Evolutionary conservation across 2,797 vertebrate genomes (phyloP).

Genomic region (Graptemys geographica): DNA sequence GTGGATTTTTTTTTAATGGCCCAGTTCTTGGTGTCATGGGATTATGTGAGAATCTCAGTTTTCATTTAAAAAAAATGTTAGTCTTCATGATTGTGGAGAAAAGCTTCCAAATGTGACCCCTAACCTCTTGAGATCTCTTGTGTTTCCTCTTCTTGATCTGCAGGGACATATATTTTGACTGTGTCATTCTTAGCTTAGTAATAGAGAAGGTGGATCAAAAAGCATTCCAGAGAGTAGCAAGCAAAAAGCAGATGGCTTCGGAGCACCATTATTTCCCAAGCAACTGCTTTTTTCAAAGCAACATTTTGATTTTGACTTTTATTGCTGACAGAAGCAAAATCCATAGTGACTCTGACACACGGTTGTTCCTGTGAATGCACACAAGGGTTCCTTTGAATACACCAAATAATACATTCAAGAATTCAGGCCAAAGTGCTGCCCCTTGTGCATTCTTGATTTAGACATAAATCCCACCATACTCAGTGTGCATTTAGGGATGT

Average conservation of each 20-base stretch:
- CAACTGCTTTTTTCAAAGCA: neutral
- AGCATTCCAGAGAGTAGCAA: neutral
- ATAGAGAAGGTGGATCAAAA: neutral
- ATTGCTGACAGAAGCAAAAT: neutral
- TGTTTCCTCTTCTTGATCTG: neutral
- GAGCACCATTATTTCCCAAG: neutral
- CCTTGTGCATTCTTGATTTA: neutral
- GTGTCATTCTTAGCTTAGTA: rapidly evolving
- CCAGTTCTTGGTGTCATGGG: neutral
- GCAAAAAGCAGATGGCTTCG: neutral
- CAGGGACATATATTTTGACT: neutral
- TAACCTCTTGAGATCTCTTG: neutral
- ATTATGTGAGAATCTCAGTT: neutral
- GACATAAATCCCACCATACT: neutral
- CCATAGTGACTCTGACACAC: no score
- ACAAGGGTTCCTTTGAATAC: neutral
- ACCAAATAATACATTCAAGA: neutral
- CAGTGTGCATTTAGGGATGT: neutral
- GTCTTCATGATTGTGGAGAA: neutral
- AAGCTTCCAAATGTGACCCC: neutral
- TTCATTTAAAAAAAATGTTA: neutral
- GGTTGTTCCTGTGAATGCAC: neutral
- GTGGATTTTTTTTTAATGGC: neutral
- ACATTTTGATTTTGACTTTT: neutral
- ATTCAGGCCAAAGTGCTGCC: neutral